phyloP scores from a whole-genome alignment of 2,888 invertebrate species.

The Neuroscelio doddi region DNA sequence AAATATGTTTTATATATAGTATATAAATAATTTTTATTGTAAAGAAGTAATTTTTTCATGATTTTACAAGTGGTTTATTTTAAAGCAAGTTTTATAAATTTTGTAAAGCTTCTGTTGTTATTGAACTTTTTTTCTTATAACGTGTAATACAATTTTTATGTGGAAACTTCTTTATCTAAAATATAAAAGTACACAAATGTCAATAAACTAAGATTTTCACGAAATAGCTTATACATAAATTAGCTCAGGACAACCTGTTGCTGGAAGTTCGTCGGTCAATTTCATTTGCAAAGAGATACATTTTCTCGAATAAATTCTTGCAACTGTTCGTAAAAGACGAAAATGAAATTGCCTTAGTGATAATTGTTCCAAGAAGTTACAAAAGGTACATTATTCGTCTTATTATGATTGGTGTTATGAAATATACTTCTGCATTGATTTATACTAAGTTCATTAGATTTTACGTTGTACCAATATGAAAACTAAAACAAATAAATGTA shows the following conservation, averaged over 20 bases:
- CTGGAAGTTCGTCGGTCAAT: slow-evolving; percentile 48
- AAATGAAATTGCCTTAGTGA: slow-evolving; percentile 27
- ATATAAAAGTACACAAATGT: slow-evolving; percentile 8
- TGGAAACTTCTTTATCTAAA: no score
- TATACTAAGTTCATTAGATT: background rate
- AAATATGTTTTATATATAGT: no score
- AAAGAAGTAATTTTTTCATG: no score
- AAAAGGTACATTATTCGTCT: slow-evolving; percentile 15
- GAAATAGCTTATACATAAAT: slow-evolving; percentile 47
- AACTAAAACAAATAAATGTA: no score
- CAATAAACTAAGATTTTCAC: slow-evolving; percentile 25
- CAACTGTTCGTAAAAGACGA: slow-evolving; percentile 19
- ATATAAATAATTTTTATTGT: no score
- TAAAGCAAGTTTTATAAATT: no score
- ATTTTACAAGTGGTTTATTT: no score
- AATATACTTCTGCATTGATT: no score
- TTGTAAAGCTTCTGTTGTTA: background rate
- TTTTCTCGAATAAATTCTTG: slow-evolving; percentile 35
- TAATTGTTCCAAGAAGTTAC: slow-evolving; percentile 20
- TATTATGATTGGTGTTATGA: slow-evolving; percentile 15
- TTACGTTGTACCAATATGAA: background rate
- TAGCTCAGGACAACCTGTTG: slow-evolving; percentile 53
- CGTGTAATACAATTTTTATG: no score
- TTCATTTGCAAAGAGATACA: slow-evolving; percentile 42
- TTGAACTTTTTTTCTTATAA: background rate